Evolutionary conservation across 2,888 invertebrate species (phyloP), one percentile per base, ranked within the genome.

Genomic region (Drosophila meridiana): DNA sequence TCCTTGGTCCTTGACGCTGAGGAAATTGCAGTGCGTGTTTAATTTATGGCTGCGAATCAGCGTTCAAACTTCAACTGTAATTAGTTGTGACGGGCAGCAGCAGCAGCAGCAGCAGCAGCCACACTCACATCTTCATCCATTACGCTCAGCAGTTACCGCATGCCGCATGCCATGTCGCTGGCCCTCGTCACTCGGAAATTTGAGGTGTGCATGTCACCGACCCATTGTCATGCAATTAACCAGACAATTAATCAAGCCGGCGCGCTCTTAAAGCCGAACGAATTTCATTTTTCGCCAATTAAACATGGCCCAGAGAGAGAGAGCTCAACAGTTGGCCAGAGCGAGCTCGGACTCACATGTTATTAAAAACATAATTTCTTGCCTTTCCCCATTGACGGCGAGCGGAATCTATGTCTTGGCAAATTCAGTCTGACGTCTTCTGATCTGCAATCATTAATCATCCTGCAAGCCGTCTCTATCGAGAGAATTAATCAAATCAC

Each of bases 201-300:
- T 64, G 56, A 50, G 69, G 55, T 68, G 48, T 42, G 45, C 65
- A 58, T 70, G 71, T 47, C 38, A 52, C 34, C 36, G 57, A 66
- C 32, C 60, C 59, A 72, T 70, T 73, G 61, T 64, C 62, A 65
- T 65, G 52, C 71, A 68, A 78, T 84, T 69, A 82, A 72, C 73
- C 67, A 67, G 82, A 60, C 69, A 75, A 82, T 87, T 82, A 76
- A 82, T 85, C 76, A 75, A 67, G 57, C 63, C 40, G 47, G 14
- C 42, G 42, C 36, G 11, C 32, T 42, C 52, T 60, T 66, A 5
- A 70, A 63, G 38, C 28, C 0, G 59, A 65, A 63, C 67, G 30
- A 58, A 71, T 83, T 67, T 56, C 52, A 71, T 65, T 74, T 62
- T 36, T 30, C 60, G 61, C 38, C 69, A 66, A 70, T 80, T 64